phyloP scores from a whole-genome alignment of 2,113 vertebrate genomes.

The Cynopterus brachyotis region DNA sequence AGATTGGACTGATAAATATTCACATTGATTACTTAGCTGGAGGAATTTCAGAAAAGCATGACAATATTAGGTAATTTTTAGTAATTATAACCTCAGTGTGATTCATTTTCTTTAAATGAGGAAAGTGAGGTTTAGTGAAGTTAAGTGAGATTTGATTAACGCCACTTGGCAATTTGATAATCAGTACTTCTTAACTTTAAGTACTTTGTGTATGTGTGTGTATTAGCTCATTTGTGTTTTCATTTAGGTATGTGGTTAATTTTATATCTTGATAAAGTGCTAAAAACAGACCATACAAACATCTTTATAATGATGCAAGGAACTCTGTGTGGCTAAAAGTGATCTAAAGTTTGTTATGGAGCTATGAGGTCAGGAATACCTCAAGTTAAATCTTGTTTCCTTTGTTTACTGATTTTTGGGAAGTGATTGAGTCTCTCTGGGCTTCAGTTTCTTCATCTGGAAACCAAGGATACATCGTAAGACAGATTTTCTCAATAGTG shows the following conservation, averaged over 20 bases:
- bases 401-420: background rate
- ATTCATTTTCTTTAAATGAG: slow-evolving; percentile 41
- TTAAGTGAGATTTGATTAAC: background rate
- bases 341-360: background rate
- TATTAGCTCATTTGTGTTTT: background rate
- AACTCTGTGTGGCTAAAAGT: background rate
- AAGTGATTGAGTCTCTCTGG: background rate
- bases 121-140: background rate
- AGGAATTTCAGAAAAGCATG: background rate
- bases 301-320: background rate
- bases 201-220: background rate
- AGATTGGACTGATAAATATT: background rate
- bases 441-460: background rate
- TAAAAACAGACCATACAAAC: background rate
- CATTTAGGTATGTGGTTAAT: background rate
- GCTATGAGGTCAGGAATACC: background rate
- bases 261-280: background rate
- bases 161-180: background rate
- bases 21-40: slow-evolving; percentile 13
- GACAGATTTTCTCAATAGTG: background rate
- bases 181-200: background rate
- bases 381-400: background rate
- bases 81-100: background rate
- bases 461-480: background rate
- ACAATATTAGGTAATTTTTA: background rate